Evolutionary conservation across 92 coral and sea anemone species (phyloP).

Genomic region (Heliopora coerulea): DNA sequence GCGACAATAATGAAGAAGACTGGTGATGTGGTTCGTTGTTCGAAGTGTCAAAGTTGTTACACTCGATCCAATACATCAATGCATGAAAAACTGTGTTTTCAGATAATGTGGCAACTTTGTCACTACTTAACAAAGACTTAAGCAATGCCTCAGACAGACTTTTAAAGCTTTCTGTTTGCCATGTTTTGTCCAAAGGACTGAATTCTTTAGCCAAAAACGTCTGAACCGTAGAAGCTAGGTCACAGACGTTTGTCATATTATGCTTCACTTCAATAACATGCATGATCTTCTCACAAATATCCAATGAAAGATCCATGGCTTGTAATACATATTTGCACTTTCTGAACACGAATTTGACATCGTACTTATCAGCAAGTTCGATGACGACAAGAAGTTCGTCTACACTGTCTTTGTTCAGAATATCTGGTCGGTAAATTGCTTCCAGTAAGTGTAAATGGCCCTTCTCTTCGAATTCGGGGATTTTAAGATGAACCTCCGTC

Average conservation of each 20-base stretch:
- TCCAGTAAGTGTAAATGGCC: constrained; percentile 8
- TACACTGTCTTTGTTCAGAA: neutral
- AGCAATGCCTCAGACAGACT: neutral
- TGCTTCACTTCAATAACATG: neutral
- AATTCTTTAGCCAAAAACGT: constrained; percentile 1
- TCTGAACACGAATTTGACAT: neutral
- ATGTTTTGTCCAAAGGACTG: neutral
- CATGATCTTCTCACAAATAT: constrained; percentile 26
- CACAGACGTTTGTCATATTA: neutral
- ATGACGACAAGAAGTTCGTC: constrained; percentile 9
- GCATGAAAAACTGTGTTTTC: constrained; percentile 92
- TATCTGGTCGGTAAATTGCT: constrained; percentile 6
- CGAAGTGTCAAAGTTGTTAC: constrained; percentile 30
- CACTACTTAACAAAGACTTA: neutral
- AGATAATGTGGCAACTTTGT: constrained; percentile 72
- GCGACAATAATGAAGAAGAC: constrained; percentile 3
- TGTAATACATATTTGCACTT: too few species aligned
- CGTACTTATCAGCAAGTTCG: constrained; percentile 13
- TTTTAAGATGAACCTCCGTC: constrained; percentile 9
- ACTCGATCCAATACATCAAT: constrained; percentile 49
- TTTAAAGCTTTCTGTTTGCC: neutral
- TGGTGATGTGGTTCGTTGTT: neutral
- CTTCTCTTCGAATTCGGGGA: constrained; percentile 3
- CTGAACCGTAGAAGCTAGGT: neutral
- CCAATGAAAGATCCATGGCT: constrained; percentile 10